Percentiles rank a stretch among this genome's conserved stretches.
Evolutionary conservation across 2,888 invertebrate species (phyloP).

Genomic region (Hemithea aestivaria): DNA sequence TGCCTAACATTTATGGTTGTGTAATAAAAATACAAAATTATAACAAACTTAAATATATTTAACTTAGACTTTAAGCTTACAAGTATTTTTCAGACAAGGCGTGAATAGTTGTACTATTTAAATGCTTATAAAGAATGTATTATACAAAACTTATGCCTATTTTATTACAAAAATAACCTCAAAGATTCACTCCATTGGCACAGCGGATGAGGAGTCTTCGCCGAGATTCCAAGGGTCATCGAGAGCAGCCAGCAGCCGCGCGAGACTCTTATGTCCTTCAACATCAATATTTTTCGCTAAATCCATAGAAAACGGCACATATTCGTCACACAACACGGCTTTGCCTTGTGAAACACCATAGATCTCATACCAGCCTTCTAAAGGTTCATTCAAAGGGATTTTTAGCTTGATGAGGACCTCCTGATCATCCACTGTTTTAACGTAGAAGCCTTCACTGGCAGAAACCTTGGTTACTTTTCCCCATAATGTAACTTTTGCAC

Average conservation of each 20-base stretch:
- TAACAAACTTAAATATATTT: background rate
- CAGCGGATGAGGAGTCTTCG: conserved; percentile 46
- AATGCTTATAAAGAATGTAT: background rate
- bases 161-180: conserved; percentile 14
- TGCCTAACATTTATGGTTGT: too few species aligned
- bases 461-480: conserved; percentile 70
- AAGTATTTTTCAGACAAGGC: background rate
- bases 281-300: conserved; percentile 62
- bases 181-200: conserved; percentile 53
- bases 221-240: conserved; percentile 75
- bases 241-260: conserved; percentile 57
- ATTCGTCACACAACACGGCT: conserved; percentile 66
- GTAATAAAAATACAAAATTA: too few species aligned
- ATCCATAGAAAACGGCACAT: conserved; percentile 58
- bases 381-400: conserved; percentile 57
- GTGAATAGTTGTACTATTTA: background rate
- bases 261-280: conserved; percentile 65
- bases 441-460: conserved; percentile 64
- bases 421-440: conserved; percentile 70
- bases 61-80: background rate
- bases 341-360: conserved; percentile 69
- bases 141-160: conserved; percentile 1
- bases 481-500: conserved; percentile 70
- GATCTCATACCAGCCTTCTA: conserved; percentile 74
- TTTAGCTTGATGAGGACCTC: conserved; percentile 63